phyloP scores from a whole-genome alignment of 1,140 invertebrate genomes.

The Drosophila arizonae region DNA sequence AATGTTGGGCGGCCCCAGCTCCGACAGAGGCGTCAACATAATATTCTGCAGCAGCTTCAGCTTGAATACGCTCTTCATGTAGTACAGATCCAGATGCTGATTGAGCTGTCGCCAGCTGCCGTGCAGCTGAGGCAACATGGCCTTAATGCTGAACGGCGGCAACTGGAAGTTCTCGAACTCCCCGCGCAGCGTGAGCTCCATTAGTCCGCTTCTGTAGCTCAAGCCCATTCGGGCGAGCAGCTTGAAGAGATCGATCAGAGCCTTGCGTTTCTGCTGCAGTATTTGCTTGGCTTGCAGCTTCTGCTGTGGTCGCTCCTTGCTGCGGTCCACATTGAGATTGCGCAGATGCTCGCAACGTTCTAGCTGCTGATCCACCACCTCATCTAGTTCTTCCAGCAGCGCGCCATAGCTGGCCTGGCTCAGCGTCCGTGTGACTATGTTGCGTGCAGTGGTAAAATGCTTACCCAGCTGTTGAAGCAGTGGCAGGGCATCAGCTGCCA shows the following conservation, averaged over 20 bases:
- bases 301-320: slow-evolving; percentile 88
- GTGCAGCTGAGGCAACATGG: slow-evolving; percentile 66
- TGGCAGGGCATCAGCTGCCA: slow-evolving; percentile 22
- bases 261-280: slow-evolving; percentile 92
- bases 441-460: slow-evolving; percentile 85
- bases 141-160: slow-evolving; percentile 63
- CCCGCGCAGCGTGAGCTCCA: slow-evolving; percentile 83
- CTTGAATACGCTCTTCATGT: slow-evolving; percentile 82
- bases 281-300: slow-evolving; percentile 91
- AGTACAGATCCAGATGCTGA: slow-evolving; percentile 78
- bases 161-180: slow-evolving; percentile 76
- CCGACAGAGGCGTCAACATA: slow-evolving; percentile 87
- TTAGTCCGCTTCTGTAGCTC: slow-evolving; percentile 90
- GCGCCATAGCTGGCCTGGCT: slow-evolving; percentile 84
- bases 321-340: slow-evolving; percentile 86
- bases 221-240: slow-evolving; percentile 88
- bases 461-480: slow-evolving; percentile 68
- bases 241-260: slow-evolving; percentile 93
- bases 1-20: slow-evolving; percentile 91
- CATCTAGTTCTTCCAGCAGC: slow-evolving; percentile 86
- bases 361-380: slow-evolving; percentile 86
- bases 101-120: slow-evolving; percentile 57
- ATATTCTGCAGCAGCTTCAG: slow-evolving; percentile 85
- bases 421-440: slow-evolving; percentile 86
- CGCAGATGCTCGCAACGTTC: slow-evolving; percentile 86